Conservation (phyloP, 2,113 vertebrate species). For the Gobius niger region DNA sequence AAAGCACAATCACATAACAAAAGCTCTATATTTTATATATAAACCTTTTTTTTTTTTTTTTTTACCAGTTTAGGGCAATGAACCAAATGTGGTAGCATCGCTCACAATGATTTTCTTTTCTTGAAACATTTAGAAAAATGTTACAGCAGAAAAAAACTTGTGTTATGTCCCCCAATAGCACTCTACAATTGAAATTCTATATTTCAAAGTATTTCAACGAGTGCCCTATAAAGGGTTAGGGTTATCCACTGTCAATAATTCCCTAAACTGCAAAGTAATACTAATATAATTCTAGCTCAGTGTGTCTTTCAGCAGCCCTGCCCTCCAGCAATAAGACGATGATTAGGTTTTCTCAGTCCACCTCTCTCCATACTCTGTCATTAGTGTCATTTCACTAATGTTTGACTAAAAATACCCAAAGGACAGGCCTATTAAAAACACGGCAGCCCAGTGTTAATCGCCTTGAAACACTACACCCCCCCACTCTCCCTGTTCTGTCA, state of each 20-base stretch:
- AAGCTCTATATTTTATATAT: too few relatives aligned
- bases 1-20: too few relatives aligned
- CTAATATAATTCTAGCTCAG: slow-evolving; percentile 6
- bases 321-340: slow-evolving; percentile 45
- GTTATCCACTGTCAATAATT: neutral
- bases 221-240: too few relatives aligned
- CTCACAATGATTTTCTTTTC: too few relatives aligned
- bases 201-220: too few relatives aligned
- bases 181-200: too few relatives aligned
- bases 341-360: slow-evolving; percentile 51
- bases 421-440: slow-evolving; percentile 47
- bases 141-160: too few relatives aligned
- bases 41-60: too few relatives aligned
- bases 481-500: slow-evolving; percentile 37
- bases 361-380: slow-evolving; percentile 40
- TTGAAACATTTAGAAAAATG: too few relatives aligned
- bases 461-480: slow-evolving; percentile 46
- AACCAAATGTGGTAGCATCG: too few relatives aligned
- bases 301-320: slow-evolving; percentile 35
- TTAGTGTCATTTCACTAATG: slow-evolving; percentile 66
- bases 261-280: slow-evolving; percentile 28
- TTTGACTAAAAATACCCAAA: slow-evolving; percentile 61
- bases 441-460: slow-evolving; percentile 53
- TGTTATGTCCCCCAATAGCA: too few relatives aligned
- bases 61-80: too few relatives aligned